A percentile compares a stretch with the other conserved stretches of the same genome.
These are phyloP conservation scores for Cantharis lateralis DNA, from an alignment of 2,888 invertebrate genomes.

Conservation along the genomic window DNA sequence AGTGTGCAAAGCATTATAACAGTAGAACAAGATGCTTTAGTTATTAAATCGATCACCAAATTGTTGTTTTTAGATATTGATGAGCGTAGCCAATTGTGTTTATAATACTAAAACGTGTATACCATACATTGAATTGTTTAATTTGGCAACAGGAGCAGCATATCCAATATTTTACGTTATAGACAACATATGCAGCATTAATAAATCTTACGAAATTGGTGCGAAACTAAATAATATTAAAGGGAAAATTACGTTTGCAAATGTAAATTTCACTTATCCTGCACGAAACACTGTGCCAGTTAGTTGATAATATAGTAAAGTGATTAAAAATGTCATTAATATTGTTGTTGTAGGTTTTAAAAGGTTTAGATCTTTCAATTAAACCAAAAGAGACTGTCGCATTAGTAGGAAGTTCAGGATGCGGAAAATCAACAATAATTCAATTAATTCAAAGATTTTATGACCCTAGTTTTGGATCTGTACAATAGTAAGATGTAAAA, in stretches of 20 bases:
- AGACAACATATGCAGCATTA: conserved; percentile 74
- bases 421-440: conserved; percentile 56
- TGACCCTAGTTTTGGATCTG: conserved; percentile 64
- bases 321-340: conserved; percentile 16
- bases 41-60: background rate
- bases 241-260: conserved; percentile 72
- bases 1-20: conserved; percentile 70
- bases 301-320: background rate
- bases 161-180: conserved; percentile 77
- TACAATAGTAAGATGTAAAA: conserved; percentile 69
- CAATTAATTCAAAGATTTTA: conserved; percentile 73
- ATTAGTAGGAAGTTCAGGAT: conserved; percentile 72
- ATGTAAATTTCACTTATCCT: conserved; percentile 81
- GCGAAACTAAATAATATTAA: conserved; percentile 61
- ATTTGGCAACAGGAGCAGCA: conserved; percentile 79
- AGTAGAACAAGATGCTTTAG: conserved; percentile 40
- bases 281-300: conserved; percentile 74
- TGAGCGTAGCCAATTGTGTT: conserved; percentile 65
- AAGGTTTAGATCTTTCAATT: conserved; percentile 68
- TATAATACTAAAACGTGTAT: conserved; percentile 66
- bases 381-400: conserved; percentile 76
- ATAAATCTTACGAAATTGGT: conserved; percentile 69
- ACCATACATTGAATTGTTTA: conserved; percentile 77
- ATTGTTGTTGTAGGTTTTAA: conserved; percentile 61
- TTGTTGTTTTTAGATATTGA: conserved; percentile 70